A percentile compares a stretch with the other conserved stretches of the same genome.
Evolutionary conservation across 2,113 vertebrate species (phyloP).

Genomic region (Numida meleagris): DNA sequence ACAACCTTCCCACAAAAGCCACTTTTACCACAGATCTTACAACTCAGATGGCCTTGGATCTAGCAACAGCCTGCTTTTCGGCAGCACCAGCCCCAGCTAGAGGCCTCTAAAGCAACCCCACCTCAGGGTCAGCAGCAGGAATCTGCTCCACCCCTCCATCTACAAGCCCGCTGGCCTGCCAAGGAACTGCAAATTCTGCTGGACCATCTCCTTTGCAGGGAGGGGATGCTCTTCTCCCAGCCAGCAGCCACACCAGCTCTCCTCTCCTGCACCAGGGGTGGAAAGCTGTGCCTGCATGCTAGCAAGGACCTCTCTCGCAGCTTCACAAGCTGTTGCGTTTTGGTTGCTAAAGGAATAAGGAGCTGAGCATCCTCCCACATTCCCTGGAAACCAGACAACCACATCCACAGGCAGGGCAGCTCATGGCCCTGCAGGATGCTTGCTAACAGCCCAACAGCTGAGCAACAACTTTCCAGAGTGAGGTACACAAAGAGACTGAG

Average conservation of each 20-base stretch:
- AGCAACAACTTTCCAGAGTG: not conserved
- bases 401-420: not conserved
- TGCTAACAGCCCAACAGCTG: not conserved
- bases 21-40: rapidly evolving
- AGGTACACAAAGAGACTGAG: not conserved
- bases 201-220: not conserved
- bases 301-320: not conserved
- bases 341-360: not conserved
- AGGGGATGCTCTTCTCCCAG: not conserved
- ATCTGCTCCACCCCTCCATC: not conserved
- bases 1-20: not conserved
- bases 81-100: not conserved
- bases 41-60: rapidly evolving
- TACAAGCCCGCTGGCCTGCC: not conserved
- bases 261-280: not conserved
- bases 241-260: not conserved
- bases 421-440: not conserved
- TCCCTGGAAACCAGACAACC: not conserved
- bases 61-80: not conserved
- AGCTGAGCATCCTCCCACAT: not conserved
- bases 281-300: not conserved
- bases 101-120: not conserved
- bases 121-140: not conserved
- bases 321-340: rapidly evolving
- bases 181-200: not conserved